A percentile compares a stretch with the other conserved stretches of the same genome.
Conservation (phyloP, 2,888 invertebrate genomes). For the Cybosia mesomella region DNA sequence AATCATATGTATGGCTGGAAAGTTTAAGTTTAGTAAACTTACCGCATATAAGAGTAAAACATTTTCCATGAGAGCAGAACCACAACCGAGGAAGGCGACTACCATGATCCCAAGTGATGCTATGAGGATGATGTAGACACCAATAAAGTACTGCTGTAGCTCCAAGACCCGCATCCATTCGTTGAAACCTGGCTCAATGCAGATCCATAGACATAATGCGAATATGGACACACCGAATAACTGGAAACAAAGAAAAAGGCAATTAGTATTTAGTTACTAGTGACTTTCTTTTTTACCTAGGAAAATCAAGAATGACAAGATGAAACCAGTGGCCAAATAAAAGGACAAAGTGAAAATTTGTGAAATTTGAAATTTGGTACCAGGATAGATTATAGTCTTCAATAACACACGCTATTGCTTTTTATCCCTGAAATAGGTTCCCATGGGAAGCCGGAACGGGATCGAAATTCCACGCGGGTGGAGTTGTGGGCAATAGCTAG, state of each 20-base stretch:
- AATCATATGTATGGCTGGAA: too few species aligned
- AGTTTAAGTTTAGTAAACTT: too few species aligned
- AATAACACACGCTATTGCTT: too few species aligned
- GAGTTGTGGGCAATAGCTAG: too few species aligned
- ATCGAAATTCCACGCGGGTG: too few species aligned
- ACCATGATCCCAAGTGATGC: conserved; percentile 91
- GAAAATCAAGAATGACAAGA: neutral
- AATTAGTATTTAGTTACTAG: neutral
- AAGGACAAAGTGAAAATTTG: too few species aligned
- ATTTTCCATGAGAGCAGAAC: conserved; percentile 93
- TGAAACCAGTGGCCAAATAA: too few species aligned
- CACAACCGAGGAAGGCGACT: conserved; percentile 93
- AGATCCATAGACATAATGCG: conserved; percentile 93
- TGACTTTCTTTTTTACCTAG: neutral
- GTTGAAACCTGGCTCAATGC: conserved; percentile 93
- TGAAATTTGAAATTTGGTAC: too few species aligned
- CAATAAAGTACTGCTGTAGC: conserved; percentile 93
- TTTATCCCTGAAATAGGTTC: too few species aligned
- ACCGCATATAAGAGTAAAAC: conserved; percentile 89
- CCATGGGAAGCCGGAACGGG: too few species aligned
- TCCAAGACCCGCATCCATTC: conserved; percentile 93
- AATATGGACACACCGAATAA: conserved; percentile 93
- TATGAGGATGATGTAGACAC: conserved; percentile 93
- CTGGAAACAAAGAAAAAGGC: conserved; percentile 77
- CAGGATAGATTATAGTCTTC: too few species aligned